phyloP scores from a whole-genome alignment of 2,113 vertebrate species.

The Lagopus muta region DNA sequence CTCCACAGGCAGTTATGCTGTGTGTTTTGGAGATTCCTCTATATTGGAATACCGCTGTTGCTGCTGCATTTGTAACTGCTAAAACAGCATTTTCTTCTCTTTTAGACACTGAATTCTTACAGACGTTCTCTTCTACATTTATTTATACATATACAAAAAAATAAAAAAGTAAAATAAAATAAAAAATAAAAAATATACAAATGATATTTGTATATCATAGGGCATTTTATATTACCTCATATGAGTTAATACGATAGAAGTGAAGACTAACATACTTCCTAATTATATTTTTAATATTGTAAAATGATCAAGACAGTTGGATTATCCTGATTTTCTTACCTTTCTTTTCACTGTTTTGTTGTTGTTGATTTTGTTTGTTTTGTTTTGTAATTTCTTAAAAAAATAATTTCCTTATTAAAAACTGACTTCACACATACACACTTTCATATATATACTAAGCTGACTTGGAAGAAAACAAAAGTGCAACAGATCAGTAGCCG shows the following conservation, averaged over 20 bases:
- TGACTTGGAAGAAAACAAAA: background rate
- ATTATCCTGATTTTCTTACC: background rate
- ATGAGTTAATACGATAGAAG: background rate
- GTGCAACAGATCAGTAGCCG: background rate
- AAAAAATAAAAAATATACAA: no score
- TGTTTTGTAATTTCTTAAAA: background rate
- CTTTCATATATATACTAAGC: background rate
- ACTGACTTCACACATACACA: background rate
- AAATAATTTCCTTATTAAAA: background rate
- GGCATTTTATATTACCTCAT: background rate
- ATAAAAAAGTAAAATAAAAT: background rate
- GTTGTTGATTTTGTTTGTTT: fast-evolving
- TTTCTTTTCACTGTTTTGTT: background rate
- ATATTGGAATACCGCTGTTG: background rate
- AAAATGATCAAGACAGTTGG: background rate
- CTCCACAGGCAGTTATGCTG: constrained; percentile 1
- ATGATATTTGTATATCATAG: background rate
- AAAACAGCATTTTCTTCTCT: background rate
- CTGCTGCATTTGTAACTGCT: background rate
- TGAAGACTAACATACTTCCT: background rate
- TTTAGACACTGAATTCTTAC: background rate
- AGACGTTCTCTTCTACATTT: background rate
- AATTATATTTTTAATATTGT: background rate
- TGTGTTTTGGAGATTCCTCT: constrained; percentile 31
- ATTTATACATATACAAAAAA: background rate